Percentiles rank a stretch among this genome's conserved stretches.
Conservation (phyloP, 2,888 invertebrate species). For the Chironomus tentans region DNA sequence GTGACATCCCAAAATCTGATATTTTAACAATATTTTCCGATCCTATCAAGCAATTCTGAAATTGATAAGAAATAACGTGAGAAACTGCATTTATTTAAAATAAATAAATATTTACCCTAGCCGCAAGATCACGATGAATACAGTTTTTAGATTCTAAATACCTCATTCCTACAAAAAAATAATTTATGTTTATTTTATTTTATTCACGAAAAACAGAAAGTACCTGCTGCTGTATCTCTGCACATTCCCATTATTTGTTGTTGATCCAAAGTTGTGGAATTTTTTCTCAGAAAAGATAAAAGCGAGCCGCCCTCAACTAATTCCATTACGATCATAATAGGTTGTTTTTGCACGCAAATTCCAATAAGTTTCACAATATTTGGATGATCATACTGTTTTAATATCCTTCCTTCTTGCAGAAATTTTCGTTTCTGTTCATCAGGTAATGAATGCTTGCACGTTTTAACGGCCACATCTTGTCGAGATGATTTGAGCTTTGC, state of each 20-base stretch:
- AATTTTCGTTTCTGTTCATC: conserved; percentile 93
- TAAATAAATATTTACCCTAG: conserved; percentile 44
- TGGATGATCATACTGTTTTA: conserved; percentile 94
- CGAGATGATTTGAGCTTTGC: conserved; percentile 74
- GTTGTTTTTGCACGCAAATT: conserved; percentile 95
- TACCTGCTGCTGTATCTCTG: conserved; percentile 51
- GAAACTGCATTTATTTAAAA: not conserved
- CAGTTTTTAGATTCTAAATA: conserved; percentile 93
- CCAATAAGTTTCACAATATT: conserved; percentile 95
- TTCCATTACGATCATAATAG: conserved; percentile 99
- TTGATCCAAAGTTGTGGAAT: conserved; percentile 55
- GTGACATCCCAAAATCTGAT: conserved; percentile 96
- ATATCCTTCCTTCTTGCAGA: conserved; percentile 86
- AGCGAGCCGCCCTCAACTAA: conserved; percentile 88
- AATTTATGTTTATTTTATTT: no score
- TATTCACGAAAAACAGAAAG: no score
- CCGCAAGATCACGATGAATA: conserved; percentile 92
- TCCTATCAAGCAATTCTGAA: conserved; percentile 40
- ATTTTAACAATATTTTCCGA: conserved; percentile 87
- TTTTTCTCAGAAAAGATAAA: conserved; percentile 76
- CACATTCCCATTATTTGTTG: conserved; percentile 79
- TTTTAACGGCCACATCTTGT: conserved; percentile 90
- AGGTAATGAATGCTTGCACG: conserved; percentile 85
- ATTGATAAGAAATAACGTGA: not conserved
- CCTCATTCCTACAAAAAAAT: conserved; percentile 73